Percentiles rank a stretch among this genome's conserved stretches.
Evolutionary conservation across 2,113 vertebrate species (phyloP).

Genomic region (Elaphurus davidianus): DNA sequence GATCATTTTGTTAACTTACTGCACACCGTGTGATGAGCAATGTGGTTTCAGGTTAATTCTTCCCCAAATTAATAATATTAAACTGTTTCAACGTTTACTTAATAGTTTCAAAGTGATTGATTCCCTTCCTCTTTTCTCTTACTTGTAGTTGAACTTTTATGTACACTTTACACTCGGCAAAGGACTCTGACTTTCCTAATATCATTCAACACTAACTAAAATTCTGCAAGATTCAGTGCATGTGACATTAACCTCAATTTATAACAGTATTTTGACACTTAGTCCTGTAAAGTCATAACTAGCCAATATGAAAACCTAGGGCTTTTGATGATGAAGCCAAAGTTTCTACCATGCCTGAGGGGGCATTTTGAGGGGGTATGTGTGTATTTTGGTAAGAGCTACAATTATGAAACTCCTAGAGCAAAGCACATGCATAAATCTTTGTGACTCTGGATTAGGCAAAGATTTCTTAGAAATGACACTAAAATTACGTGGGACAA

Average conservation of each 20-base stretch:
- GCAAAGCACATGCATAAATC: neutral
- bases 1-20: neutral
- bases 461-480: neutral
- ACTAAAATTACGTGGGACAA: neutral
- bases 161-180: neutral
- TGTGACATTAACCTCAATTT: neutral
- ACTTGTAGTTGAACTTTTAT: neutral
- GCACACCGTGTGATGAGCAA: neutral
- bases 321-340: neutral
- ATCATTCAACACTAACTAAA: neutral
- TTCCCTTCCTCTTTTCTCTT: neutral
- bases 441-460: neutral
- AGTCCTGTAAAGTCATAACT: neutral
- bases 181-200: neutral
- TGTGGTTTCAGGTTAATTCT: neutral
- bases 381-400: neutral
- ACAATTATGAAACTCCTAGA: neutral
- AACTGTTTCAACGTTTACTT: neutral
- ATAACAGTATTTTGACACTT: neutral
- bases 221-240: neutral
- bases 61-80: constrained; percentile 1
- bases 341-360: neutral
- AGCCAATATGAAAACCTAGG: neutral
- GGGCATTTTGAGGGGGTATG: neutral
- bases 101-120: neutral